Evolutionary conservation across 2,888 invertebrate species (phyloP), one percentile per base, ranked within the genome.

Genomic region (Hoplodrina blanda): DNA sequence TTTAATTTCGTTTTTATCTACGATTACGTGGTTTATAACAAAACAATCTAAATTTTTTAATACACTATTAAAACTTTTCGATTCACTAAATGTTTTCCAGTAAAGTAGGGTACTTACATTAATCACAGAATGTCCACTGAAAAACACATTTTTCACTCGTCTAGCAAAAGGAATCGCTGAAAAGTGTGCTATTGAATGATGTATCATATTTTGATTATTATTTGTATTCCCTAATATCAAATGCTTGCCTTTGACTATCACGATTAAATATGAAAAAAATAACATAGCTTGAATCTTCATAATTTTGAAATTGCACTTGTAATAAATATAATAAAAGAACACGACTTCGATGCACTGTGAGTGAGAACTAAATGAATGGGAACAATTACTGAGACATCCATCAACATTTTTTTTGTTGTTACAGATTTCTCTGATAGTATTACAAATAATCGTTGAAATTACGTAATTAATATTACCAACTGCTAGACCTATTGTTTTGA

Each of bases 71-170:
- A 41, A 11, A 41, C n/a, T n/a, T 41, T 1, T 4, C 33, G 33
- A 7, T 33, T 33, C 33, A n/a, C 33, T 33, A 33, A 33, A 33
- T 33, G 33, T 25, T 37, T 41, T n/a, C 7, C n/a, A 37, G 13
- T 17, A 50, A 57, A 49, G 53, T 1, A 37, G 2, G 11, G n/a
- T 54, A 88, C 91, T 91, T 82, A 93, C 92, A 63, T 83, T 88
- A 25, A 92, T 92, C 8, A 83, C 71, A 33, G 67, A 77, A 65
- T 89, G 76, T 64, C 88, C 91, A 62, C 75, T 88, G 54, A 81
- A 93, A 66, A 92, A 92, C 8, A 89, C 80, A 60, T 87, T 83
- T 73, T 92, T 92, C 8, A 85, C 87, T 57, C 91, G 85, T 67
- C 86, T 91, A 3, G 81, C 70, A 17, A 88, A 88, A 1, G 91